Percentiles rank a stretch among this genome's conserved stretches.
These are phyloP conservation scores for Dolichopus griseipennis DNA, from an alignment of 2,888 invertebrate genomes.

Conservation along the genomic window DNA sequence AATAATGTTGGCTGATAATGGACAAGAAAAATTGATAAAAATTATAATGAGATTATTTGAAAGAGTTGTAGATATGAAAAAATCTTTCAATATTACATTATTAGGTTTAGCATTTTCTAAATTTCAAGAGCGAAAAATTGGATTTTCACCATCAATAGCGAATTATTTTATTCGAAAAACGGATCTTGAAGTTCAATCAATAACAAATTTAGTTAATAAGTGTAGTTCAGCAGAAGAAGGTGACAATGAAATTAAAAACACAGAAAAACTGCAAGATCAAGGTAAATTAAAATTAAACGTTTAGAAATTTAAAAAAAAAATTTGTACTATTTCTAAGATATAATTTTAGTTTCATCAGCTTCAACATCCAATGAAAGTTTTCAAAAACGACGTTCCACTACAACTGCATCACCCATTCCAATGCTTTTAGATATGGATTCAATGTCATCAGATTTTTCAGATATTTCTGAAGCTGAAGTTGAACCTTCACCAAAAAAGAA, in stretches of 20 bases:
- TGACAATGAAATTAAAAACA: not conserved
- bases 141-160: constrained; percentile 58
- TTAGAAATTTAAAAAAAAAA: constrained; percentile 29
- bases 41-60: constrained; percentile 67
- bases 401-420: constrained; percentile 36
- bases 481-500: constrained; percentile 67
- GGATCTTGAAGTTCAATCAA: constrained; percentile 68
- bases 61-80: constrained; percentile 59
- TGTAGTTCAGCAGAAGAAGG: not conserved
- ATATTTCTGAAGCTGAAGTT: constrained; percentile 58
- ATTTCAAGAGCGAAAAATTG: constrained; percentile 62
- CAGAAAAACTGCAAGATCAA: not conserved
- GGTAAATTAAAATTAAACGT: not conserved
- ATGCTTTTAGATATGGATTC: constrained; percentile 38
- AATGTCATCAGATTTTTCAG: constrained; percentile 44
- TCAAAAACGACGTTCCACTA: constrained; percentile 36
- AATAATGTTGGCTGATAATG: constrained; percentile 44
- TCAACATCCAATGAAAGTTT: constrained; percentile 40
- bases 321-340: not conserved
- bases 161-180: constrained; percentile 60
- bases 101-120: constrained; percentile 75
- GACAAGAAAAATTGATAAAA: constrained; percentile 57
- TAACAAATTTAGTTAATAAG: constrained; percentile 51
- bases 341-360: constrained; percentile 32
- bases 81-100: constrained; percentile 70